Base-by-base conservation (phyloP, 1,140 invertebrate genomes). In the Neodiprion fabricii region DNA sequence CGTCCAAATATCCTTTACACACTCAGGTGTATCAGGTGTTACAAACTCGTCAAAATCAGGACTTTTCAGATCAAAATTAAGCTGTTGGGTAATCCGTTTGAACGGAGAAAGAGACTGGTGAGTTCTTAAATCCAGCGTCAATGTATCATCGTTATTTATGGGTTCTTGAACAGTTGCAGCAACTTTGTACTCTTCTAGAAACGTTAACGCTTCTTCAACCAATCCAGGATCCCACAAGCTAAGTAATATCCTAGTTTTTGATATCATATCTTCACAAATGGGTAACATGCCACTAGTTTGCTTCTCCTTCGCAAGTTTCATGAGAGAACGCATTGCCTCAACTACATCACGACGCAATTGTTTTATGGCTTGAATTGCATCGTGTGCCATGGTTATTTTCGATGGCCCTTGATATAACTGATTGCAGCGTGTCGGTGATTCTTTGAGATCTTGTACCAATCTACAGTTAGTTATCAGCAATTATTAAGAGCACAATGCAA, bases 191-290 rank as follows among this genome's bases (percentile, higher is more conserved):
- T 94, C 92, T 81, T 96, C 95, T 49, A 97, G 91, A 81, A 95
- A 95, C 12, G 91, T 91, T 67, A 96, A 89, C 0, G 95, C 95
- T 84, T 97, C 95, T 84, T 97, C 96, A 0, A 97, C 94, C 23
- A 96, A 87, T 11, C 92, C 91, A 0, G 95, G 92, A 84, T 96
- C 95, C 94, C 95, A 96, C 1, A 96, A 89, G 72, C 93, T 93
- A 9, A 96, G 85, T 49, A 97, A 87, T 47, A 94, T 94, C 75
- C 93, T 90, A 0, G 94, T 95, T 83, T 95, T 94, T 12, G 90
- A 90, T 66, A 95, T 92, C 90, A 95, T 95, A 78, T 94, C 93
- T 79, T 95, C 94, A 79, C 94, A 94, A 74, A 95, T 91, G 0
- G 92, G 91, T 75, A 95, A 85, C 93, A 96, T 94, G 17, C 93